Evolutionary conservation across 2,888 invertebrate species (phyloP).

Genomic region (Morpho deidamia): DNA sequence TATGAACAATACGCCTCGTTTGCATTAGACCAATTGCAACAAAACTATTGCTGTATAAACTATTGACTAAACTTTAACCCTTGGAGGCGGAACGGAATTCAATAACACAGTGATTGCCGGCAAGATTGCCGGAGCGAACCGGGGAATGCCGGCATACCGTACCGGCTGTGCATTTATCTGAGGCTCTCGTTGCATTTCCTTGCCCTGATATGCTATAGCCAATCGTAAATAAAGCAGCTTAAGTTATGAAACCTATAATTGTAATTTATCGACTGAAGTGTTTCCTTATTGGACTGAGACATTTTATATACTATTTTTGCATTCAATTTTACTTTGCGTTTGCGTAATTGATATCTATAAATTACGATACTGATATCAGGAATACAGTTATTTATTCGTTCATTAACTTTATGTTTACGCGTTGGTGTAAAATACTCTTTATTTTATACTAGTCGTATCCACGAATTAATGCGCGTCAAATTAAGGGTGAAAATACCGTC

Average conservation of each 20-base stretch:
- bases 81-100: constrained; percentile 26
- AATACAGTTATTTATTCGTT: constrained; percentile 1
- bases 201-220: constrained; percentile 21
- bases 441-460: no score
- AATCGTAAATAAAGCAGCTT: constrained; percentile 22
- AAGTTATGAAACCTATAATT: constrained; percentile 26
- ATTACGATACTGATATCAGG: constrained; percentile 1
- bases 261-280: constrained; percentile 24
- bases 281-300: constrained; percentile 17
- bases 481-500: no score
- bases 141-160: constrained; percentile 13
- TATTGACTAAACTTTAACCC: constrained; percentile 28
- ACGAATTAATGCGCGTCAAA: no score
- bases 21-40: constrained; percentile 19
- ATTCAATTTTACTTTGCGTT: constrained; percentile 6
- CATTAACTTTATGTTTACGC: neutral
- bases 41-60: constrained; percentile 26
- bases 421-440: neutral
- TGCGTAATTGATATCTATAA: constrained; percentile 1
- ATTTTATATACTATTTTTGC: constrained; percentile 8
- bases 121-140: constrained; percentile 16
- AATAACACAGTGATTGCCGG: constrained; percentile 24
- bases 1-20: constrained; percentile 22
- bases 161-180: constrained; percentile 20
- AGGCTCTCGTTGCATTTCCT: constrained; percentile 22